Conservation (phyloP, 2,113 vertebrate genomes). For the Pampusana beccarii region DNA sequence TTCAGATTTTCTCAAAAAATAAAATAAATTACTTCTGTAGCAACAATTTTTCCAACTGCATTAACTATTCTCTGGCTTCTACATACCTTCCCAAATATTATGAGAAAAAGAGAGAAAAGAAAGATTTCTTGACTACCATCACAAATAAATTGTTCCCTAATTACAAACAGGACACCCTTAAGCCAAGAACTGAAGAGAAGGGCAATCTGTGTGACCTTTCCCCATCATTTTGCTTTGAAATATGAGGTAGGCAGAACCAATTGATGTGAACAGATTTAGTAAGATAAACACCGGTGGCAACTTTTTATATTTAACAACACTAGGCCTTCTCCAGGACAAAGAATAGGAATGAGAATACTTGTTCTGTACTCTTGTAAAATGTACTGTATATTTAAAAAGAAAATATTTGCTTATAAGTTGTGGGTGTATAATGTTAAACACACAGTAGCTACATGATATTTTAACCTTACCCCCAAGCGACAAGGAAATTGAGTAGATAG, state of each 20-base stretch:
- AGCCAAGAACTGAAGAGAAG: constrained; percentile 29
- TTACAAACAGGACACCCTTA: constrained; percentile 56
- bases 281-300: constrained; percentile 54
- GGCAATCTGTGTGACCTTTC: constrained; percentile 25
- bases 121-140: background rate
- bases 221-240: constrained; percentile 57
- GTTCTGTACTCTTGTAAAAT: background rate
- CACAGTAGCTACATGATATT: constrained; percentile 6
- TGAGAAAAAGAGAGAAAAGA: background rate
- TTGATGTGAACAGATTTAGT: constrained; percentile 51
- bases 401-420: constrained; percentile 61
- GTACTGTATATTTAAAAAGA: constrained; percentile 36
- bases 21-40: background rate
- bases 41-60: background rate
- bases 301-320: constrained; percentile 19
- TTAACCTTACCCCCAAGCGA: constrained; percentile 59
- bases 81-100: background rate
- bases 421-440: constrained; percentile 38
- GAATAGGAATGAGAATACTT: background rate
- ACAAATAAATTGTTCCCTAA: constrained; percentile 50
- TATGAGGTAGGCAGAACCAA: constrained; percentile 58
- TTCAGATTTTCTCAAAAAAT: background rate
- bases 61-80: background rate
- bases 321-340: constrained; percentile 15
- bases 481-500: constrained; percentile 32